Evolutionary conservation across 2,113 vertebrate genomes (phyloP).

Genomic region (Zootoca vivipara): DNA sequence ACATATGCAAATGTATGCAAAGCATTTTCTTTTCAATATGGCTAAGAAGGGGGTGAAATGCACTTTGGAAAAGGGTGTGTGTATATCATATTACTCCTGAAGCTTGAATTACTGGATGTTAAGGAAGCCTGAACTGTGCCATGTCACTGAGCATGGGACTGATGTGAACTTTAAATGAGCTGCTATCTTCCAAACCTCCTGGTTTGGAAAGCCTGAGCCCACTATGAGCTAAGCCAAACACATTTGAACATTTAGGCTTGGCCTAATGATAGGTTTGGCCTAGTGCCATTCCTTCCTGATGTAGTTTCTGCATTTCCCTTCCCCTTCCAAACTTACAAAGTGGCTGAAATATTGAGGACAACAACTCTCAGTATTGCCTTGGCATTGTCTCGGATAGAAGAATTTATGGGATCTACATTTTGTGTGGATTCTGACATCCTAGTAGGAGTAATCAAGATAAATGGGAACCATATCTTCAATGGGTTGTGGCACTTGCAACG

Average conservation of each 20-base stretch:
- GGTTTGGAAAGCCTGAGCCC: background rate
- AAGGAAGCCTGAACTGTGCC: background rate
- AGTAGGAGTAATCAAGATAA: background rate
- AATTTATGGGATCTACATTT: background rate
- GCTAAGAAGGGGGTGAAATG: background rate
- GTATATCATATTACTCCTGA: background rate
- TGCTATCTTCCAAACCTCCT: background rate
- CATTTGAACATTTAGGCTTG: background rate
- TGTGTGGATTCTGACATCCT: background rate
- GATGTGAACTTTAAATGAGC: background rate
- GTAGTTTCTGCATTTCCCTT: background rate
- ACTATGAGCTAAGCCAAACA: background rate
- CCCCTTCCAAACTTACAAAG: background rate
- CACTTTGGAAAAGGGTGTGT: background rate
- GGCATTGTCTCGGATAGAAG: background rate
- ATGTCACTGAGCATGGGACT: background rate
- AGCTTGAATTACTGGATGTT: background rate
- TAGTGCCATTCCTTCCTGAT: background rate
- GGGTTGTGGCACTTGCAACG: background rate
- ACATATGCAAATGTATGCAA: background rate
- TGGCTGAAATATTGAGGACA: background rate
- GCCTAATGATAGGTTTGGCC: background rate
- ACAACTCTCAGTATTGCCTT: background rate
- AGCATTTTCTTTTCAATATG: background rate
- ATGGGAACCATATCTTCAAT: background rate